Evolutionary conservation across 2,888 invertebrate genomes (phyloP).

Genomic region (Pachliopta kotzebuea): DNA sequence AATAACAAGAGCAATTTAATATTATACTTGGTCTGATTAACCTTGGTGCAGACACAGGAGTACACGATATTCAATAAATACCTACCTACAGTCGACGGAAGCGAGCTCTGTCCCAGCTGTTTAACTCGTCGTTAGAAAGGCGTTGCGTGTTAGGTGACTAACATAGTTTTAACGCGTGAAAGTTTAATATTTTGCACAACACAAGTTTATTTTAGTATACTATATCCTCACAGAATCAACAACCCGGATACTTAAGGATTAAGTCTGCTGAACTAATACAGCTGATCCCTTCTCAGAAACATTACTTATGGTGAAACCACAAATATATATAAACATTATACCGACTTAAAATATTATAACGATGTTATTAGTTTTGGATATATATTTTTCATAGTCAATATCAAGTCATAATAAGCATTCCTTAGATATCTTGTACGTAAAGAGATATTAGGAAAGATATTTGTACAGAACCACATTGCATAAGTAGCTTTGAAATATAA

Average conservation of each 20-base stretch:
- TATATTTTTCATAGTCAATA: too few relatives aligned
- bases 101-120: conserved; percentile 8
- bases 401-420: too few relatives aligned
- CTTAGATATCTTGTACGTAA: too few relatives aligned
- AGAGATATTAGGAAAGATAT: too few relatives aligned
- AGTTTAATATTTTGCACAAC: background rate
- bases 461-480: too few relatives aligned
- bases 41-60: background rate
- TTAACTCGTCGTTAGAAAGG: conserved; percentile 11
- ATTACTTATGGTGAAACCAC: background rate
- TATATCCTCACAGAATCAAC: background rate
- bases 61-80: background rate
- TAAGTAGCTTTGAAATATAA: too few relatives aligned
- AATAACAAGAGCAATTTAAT: background rate
- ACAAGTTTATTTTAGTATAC: background rate
- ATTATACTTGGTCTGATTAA: background rate
- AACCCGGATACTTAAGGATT: too few relatives aligned
- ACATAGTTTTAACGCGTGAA: background rate
- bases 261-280: background rate
- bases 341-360: too few relatives aligned
- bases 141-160: conserved; percentile 1
- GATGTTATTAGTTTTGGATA: too few relatives aligned
- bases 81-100: conserved; percentile 3
- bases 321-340: background rate
- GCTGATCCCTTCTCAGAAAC: background rate